Evolutionary conservation across 2,113 vertebrate species (phyloP).

Genomic region (Rhagologus leucostigma): DNA sequence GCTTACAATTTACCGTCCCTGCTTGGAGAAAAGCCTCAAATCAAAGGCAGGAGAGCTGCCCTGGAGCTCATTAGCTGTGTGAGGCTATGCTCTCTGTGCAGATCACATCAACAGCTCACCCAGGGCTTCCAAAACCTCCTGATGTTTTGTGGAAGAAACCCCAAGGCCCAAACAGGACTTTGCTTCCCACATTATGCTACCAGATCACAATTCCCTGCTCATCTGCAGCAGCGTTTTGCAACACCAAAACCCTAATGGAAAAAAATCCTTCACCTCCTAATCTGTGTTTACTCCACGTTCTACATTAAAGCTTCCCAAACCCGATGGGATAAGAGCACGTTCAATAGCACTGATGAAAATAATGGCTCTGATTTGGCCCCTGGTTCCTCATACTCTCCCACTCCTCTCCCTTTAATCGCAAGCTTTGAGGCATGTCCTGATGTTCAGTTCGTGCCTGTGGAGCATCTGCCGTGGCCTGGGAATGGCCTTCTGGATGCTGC

Average conservation of each 20-base stretch:
- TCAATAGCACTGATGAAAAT: neutral
- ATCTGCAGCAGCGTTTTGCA: neutral
- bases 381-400: neutral
- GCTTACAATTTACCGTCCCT: neutral
- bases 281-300: neutral
- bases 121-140: neutral
- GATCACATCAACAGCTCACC: neutral
- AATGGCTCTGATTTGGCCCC: neutral
- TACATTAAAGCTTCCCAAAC: neutral
- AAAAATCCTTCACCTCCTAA: neutral
- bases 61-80: neutral
- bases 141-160: neutral
- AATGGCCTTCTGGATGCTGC: neutral
- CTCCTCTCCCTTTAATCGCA: neutral
- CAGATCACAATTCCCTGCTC: neutral
- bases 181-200: neutral
- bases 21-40: slow-evolving; percentile 11
- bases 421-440: rapidly evolving
- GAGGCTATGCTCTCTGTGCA: neutral
- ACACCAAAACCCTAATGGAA: neutral
- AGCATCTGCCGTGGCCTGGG: neutral
- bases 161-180: neutral
- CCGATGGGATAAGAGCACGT: too few relatives aligned
- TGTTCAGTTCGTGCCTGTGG: neutral
- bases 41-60: slow-evolving; percentile 9